Conservation (phyloP, 2,888 invertebrate species). For the Stenchaetothrips biformis region DNA sequence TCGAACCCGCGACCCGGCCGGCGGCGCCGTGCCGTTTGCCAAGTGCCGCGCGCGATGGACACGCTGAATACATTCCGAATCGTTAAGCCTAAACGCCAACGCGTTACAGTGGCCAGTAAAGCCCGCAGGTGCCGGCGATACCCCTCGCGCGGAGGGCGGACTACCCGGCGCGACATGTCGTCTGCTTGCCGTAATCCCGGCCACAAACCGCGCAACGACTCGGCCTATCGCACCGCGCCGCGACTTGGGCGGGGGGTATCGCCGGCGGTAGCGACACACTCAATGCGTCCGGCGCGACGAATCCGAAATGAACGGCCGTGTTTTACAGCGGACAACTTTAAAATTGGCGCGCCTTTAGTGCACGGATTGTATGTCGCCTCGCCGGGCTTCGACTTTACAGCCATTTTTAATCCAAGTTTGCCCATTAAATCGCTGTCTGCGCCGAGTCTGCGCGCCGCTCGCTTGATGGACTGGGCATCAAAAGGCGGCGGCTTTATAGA, state of each 20-base stretch:
- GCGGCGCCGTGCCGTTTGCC: neutral
- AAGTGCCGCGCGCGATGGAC: slow-evolving; percentile 1
- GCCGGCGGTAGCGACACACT: too few relatives aligned
- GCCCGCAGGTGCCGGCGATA: neutral
- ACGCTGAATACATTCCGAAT: slow-evolving; percentile 5
- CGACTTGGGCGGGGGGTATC: too few relatives aligned
- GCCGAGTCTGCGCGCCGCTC: neutral
- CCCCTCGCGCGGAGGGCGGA: too few relatives aligned
- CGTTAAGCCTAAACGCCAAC: slow-evolving; percentile 17
- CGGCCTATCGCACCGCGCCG: too few relatives aligned
- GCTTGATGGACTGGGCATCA: neutral
- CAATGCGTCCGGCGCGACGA: too few relatives aligned
- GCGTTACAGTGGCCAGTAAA: neutral
- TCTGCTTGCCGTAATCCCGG: too few relatives aligned
- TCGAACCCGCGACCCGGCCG: neutral
- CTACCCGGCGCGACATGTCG: too few relatives aligned
- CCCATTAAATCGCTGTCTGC: neutral
- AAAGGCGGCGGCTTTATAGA: neutral
- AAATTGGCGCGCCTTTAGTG: too few relatives aligned
- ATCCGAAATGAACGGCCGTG: too few relatives aligned
- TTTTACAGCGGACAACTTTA: too few relatives aligned
- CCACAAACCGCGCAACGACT: too few relatives aligned
- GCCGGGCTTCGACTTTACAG: neutral
- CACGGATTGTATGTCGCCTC: too few relatives aligned
- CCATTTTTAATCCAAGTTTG: neutral